Percentiles rank a stretch among this genome's conserved stretches.
These are phyloP conservation scores for Thunnus albacares DNA, from an alignment of 2,797 vertebrate species.

Conservation along the genomic window DNA sequence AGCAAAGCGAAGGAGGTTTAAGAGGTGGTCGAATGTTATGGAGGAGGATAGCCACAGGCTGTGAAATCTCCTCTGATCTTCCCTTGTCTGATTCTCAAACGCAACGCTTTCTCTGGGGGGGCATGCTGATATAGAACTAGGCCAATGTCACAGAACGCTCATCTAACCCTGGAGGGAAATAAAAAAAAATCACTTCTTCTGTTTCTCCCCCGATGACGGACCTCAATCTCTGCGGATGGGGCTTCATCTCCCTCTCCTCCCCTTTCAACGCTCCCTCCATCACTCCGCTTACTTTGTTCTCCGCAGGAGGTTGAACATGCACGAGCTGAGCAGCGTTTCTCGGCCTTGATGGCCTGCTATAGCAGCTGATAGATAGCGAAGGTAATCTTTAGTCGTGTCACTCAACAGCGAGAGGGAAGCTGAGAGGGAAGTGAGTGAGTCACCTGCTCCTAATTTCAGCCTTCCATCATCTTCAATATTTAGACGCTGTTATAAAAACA, in stretches of 20 bases:
- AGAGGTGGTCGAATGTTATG: constrained; percentile 82
- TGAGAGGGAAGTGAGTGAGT: constrained; percentile 52
- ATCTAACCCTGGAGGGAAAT: constrained; percentile 81
- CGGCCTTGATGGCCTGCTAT: constrained; percentile 58
- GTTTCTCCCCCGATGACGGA: constrained; percentile 72
- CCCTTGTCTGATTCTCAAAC: constrained; percentile 85
- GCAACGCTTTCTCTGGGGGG: constrained; percentile 84
- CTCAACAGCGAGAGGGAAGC: constrained; percentile 59
- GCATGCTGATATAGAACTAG: constrained; percentile 83
- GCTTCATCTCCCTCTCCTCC: constrained; percentile 55
- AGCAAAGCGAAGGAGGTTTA: constrained; percentile 77
- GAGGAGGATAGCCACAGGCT: constrained; percentile 87
- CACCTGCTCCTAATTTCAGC: constrained; percentile 41
- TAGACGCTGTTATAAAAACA: constrained; percentile 29
- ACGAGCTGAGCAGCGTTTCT: constrained; percentile 54
- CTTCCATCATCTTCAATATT: constrained; percentile 51
- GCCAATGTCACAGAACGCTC: constrained; percentile 86
- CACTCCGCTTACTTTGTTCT: constrained; percentile 74
- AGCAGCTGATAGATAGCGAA: constrained; percentile 64
- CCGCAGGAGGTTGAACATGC: constrained; percentile 73
- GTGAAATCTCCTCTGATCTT: constrained; percentile 88
- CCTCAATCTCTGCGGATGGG: constrained; percentile 70
- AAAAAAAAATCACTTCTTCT: constrained; percentile 66
- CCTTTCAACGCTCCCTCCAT: constrained; percentile 55
- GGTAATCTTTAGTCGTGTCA: constrained; percentile 77